These are phyloP conservation scores for Dicentrarchus labrax DNA, from an alignment of 2,113 vertebrate species.

Conservation along the genomic window DNA sequence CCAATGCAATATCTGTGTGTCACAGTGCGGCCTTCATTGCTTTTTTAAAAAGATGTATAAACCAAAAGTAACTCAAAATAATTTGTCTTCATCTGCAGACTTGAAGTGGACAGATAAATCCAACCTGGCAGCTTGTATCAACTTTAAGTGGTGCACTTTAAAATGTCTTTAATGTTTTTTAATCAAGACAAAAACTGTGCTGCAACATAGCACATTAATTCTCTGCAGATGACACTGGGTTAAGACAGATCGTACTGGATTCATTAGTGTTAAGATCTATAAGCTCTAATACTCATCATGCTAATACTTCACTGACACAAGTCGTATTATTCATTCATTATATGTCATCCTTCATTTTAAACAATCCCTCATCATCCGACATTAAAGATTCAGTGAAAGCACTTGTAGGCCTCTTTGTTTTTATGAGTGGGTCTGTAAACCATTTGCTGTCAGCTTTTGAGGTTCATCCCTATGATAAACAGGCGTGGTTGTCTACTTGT, in stretches of 20 bases:
- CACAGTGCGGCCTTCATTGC: background rate
- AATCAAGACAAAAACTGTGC: constrained; percentile 37
- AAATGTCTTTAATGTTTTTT: constrained; percentile 36
- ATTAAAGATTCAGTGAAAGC: constrained; percentile 45
- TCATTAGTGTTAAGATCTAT: constrained; percentile 59
- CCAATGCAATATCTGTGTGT: constrained; percentile 27
- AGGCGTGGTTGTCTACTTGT: constrained; percentile 32
- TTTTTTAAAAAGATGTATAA: constrained; percentile 26
- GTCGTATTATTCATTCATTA: constrained; percentile 56
- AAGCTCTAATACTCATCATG: constrained; percentile 58
- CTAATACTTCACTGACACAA: constrained; percentile 47
- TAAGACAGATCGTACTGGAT: constrained; percentile 52
- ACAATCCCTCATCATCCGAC: constrained; percentile 39
- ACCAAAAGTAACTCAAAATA: constrained; percentile 12
- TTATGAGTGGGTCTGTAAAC: constrained; percentile 55
- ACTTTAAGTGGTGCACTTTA: constrained; percentile 38
- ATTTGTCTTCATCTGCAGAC: constrained; percentile 13
- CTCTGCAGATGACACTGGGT: constrained; percentile 50
- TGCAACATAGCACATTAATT: constrained; percentile 26
- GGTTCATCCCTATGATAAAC: constrained; percentile 49
- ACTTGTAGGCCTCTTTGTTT: constrained; percentile 37
- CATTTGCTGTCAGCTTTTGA: constrained; percentile 55
- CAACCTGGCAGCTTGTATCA: constrained; percentile 24
- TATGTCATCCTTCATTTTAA: constrained; percentile 44
- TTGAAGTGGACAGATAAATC: constrained; percentile 32